Evolutionary conservation across 2,797 vertebrate genomes (phyloP), one percentile per base, ranked within the genome.

Genomic region (Carapus acus): DNA sequence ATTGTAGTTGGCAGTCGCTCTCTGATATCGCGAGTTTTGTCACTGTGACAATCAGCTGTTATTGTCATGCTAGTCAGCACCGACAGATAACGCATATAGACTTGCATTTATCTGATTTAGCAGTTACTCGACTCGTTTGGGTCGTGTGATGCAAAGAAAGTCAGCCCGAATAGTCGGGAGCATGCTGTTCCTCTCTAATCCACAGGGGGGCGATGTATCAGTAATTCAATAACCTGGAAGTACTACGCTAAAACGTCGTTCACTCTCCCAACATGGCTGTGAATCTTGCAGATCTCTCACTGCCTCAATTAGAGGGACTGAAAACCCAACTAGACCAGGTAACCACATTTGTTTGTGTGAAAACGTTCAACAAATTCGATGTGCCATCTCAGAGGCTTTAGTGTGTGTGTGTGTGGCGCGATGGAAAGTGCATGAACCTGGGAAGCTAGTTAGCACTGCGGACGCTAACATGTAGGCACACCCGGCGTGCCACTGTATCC

Each of bases 271-370:
- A 77, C 67, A 90, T 90, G 91, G 84, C 92, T 33, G 90, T 95
- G 68, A 94, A 93, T 66, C 90, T 95, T 5, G 84, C 89, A 19
- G 92, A 96, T 69, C 85, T 97, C 59, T 84, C 87, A 43, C 81
- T 97, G 29, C 90, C 89, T 43, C 94, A 96, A 44, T 69, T 97
- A 43, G 94, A 97, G 79, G 86, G 90, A 61, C 83, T 97, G 36
- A 96, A 95, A 76, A 89, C 86, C 41, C 94, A 97, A 57, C 74
- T 97, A 22, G 94, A 96, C 19, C 93, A 94, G 91, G 94, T 94
- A 79, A 44, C 3, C 0, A 4, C 3, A n/a, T n/a, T 18, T 0
- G 0, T 6, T 1, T 2, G 2, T 1, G 0, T 9, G 1, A 3
- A 0, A 17, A 0, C 4, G n/a, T 56, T 24, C 23, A 6, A 3